These are phyloP conservation scores for Probaryconus sp. DNA, from an alignment of 1,140 invertebrate species.

Conservation along the genomic window DNA sequence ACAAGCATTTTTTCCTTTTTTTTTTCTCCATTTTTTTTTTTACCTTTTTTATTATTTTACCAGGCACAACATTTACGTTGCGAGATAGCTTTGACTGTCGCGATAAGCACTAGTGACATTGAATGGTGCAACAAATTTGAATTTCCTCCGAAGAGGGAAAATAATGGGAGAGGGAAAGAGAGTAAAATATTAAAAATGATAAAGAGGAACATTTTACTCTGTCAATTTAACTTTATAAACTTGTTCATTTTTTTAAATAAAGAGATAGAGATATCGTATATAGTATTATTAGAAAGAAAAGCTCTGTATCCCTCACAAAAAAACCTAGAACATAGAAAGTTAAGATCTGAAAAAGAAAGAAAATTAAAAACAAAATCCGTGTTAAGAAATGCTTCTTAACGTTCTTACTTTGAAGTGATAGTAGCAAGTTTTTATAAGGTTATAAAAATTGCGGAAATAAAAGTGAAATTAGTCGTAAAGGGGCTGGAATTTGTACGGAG, in stretches of 20 bases:
- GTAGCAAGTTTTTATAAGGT: conserved; percentile 6
- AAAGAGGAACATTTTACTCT: background rate
- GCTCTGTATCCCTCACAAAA: no score
- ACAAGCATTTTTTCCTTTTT: conserved; percentile 21
- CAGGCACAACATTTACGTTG: conserved; percentile 12
- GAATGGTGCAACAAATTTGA: background rate
- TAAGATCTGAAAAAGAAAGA: background rate
- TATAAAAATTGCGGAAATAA: conserved; percentile 31
- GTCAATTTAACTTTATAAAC: no score
- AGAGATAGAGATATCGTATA: no score
- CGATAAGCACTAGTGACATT: conserved; percentile 20
- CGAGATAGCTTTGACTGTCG: conserved; percentile 27
- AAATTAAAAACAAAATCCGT: background rate
- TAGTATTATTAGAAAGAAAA: background rate
- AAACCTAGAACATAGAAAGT: no score
- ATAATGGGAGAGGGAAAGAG: no score
- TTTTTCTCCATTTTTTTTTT: conserved; percentile 8
- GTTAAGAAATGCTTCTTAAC: conserved; percentile 3
- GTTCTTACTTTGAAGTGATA: background rate
- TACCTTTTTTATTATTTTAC: no score
- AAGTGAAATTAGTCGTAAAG: conserved; percentile 30
- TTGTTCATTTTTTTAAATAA: no score
- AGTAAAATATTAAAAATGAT: conserved; percentile 2
- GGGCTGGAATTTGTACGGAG: conserved; percentile 9
- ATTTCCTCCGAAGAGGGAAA: no score